Evolutionary conservation across 2,113 vertebrate species (phyloP).

Genomic region (Paralichthys olivaceus): DNA sequence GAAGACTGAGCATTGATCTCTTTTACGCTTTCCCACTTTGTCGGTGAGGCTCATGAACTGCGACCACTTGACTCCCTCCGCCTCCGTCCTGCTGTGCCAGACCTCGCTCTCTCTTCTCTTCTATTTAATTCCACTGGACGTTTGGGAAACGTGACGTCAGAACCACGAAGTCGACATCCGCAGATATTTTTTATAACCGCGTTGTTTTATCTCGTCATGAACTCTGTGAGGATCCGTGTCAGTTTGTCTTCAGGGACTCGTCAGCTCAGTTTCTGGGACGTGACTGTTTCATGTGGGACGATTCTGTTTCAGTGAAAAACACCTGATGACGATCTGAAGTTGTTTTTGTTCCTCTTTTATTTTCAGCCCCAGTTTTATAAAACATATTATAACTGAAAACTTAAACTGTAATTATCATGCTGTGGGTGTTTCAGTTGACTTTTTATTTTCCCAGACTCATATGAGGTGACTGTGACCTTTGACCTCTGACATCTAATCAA

Average conservation of each 20-base stretch:
- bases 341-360: background rate
- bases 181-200: slow-evolving; percentile 27
- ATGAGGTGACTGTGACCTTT: background rate
- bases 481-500: background rate
- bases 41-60: slow-evolving; percentile 45
- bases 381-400: too few species aligned
- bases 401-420: background rate
- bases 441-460: too few species aligned
- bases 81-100: slow-evolving; percentile 33
- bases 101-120: background rate
- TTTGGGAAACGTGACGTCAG: background rate
- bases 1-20: slow-evolving; percentile 37
- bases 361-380: background rate
- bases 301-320: too few species aligned
- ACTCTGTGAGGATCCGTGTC: slow-evolving; percentile 22
- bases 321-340: too few species aligned
- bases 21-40: background rate
- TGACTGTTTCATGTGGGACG: too few species aligned
- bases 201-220: background rate
- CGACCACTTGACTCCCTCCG: slow-evolving; percentile 44
- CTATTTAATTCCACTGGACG: background rate
- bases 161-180: slow-evolving; percentile 8
- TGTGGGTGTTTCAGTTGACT: background rate
- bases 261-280: too few species aligned
- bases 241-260: background rate